Evolutionary conservation across 2,113 vertebrate species (phyloP).

Genomic region (Etia nguti): DNA sequence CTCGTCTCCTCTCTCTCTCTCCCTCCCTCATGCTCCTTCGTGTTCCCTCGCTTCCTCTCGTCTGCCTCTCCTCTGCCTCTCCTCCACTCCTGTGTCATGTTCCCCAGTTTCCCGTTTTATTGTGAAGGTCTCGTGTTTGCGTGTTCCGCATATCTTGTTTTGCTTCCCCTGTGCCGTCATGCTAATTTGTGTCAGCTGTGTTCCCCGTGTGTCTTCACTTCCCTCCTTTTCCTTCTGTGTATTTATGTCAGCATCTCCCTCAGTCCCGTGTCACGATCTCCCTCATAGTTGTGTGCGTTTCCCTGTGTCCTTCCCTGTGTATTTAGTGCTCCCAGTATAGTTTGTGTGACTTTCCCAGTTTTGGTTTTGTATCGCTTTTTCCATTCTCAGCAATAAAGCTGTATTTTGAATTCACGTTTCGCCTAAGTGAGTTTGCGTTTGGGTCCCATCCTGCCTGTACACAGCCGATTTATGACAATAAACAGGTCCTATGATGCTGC

Average conservation of each 20-base stretch:
- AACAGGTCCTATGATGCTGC: neutral
- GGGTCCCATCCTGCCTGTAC: too few relatives aligned
- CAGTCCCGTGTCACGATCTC: too few relatives aligned
- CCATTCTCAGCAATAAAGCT: neutral
- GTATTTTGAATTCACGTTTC: neutral
- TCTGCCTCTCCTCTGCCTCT: neutral
- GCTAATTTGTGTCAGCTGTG: neutral
- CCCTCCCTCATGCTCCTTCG: neutral
- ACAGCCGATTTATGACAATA: too few relatives aligned
- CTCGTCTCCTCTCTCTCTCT: neutral
- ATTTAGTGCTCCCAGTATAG: neutral
- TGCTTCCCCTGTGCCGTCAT: neutral
- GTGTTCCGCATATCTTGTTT: neutral
- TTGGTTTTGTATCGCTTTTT: accelerated
- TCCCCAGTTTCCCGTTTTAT: neutral
- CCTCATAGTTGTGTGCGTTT: neutral
- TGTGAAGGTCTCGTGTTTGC: neutral
- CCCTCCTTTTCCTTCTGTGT: neutral
- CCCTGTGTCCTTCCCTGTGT: too few relatives aligned
- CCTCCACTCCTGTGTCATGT: neutral
- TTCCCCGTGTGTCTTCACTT: neutral
- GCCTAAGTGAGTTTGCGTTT: too few relatives aligned
- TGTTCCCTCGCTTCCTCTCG: neutral
- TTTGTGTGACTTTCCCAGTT: neutral
- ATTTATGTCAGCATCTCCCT: neutral